Percentiles rank a stretch among this genome's conserved stretches.
Conservation (phyloP, 2,113 vertebrate species). For the Dasyornis broadbenti region DNA sequence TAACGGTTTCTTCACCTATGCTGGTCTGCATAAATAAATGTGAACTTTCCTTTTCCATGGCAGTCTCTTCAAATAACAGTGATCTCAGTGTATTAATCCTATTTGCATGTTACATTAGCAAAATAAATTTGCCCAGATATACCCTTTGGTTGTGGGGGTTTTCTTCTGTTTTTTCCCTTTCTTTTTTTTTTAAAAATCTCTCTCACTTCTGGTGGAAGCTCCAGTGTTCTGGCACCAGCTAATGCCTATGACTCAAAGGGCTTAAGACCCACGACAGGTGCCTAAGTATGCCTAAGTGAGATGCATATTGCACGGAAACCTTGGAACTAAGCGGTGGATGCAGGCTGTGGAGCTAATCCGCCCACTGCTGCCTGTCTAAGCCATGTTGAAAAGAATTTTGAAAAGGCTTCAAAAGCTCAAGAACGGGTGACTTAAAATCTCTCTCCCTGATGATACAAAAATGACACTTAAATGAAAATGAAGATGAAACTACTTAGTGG, state of each 20-base stretch:
- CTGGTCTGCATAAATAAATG: neutral
- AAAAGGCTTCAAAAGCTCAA: neutral
- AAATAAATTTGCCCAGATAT: neutral
- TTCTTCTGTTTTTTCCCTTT: neutral
- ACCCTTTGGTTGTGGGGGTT: neutral
- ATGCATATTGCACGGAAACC: neutral
- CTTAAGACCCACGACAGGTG: neutral
- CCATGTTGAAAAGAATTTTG: slow-evolving; percentile 5
- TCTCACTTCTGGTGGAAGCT: neutral
- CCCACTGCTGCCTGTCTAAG: slow-evolving; percentile 25
- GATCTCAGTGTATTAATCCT: neutral
- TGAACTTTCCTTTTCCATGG: neutral
- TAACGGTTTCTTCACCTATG: accelerated
- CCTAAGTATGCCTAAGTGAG: neutral
- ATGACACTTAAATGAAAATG: neutral
- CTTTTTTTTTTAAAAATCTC: neutral
- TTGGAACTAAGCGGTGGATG: neutral
- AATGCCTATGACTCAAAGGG: neutral
- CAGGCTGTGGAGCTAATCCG: neutral
- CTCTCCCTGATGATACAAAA: neutral
- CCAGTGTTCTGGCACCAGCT: neutral
- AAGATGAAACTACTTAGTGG: neutral
- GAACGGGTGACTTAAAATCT: neutral
- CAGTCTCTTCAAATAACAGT: neutral
- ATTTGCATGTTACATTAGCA: neutral